These are phyloP conservation scores for Lucinisca nassula DNA, from an alignment of 2,888 invertebrate species.

Conservation along the genomic window DNA sequence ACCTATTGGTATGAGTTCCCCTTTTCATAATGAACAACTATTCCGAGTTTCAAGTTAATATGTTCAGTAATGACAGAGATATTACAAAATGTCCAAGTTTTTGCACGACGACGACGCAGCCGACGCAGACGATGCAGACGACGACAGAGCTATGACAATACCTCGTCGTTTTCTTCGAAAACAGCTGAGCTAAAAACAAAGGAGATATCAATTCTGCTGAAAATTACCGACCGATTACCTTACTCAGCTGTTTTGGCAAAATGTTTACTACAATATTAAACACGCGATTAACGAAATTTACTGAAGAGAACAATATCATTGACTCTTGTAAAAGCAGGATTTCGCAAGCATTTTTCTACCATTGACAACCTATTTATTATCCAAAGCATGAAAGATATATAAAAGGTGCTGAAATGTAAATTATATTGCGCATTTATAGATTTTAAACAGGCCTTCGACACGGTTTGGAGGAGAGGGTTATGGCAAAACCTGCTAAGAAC, in stretches of 20 bases:
- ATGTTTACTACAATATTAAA: slow-evolving; percentile 19
- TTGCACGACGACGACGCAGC: no score
- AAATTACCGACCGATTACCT: slow-evolving; percentile 33
- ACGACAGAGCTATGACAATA: no score
- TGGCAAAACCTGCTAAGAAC: slow-evolving; percentile 26
- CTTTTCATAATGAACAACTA: no score
- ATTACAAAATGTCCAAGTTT: no score
- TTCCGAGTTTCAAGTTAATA: no score
- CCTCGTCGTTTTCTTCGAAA: no score
- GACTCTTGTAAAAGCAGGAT: slow-evolving; percentile 33
- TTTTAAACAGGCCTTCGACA: slow-evolving; percentile 38
- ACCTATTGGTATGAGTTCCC: no score
- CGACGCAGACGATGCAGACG: no score
- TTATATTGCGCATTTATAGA: slow-evolving; percentile 35
- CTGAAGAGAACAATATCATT: not conserved
- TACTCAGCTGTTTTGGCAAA: slow-evolving; percentile 19
- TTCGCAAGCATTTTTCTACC: slow-evolving; percentile 27
- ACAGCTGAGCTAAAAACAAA: slow-evolving; percentile 37
- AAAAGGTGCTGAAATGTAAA: slow-evolving; percentile 10
- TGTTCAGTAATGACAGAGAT: no score
- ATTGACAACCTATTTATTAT: slow-evolving; percentile 36
- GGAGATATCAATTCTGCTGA: slow-evolving; percentile 3
- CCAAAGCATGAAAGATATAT: slow-evolving; percentile 5
- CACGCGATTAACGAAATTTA: not conserved
- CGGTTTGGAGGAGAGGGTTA: slow-evolving; percentile 27